Evolutionary conservation across 1,140 invertebrate genomes (phyloP).

Genomic region (Hypsibius dujardini): DNA sequence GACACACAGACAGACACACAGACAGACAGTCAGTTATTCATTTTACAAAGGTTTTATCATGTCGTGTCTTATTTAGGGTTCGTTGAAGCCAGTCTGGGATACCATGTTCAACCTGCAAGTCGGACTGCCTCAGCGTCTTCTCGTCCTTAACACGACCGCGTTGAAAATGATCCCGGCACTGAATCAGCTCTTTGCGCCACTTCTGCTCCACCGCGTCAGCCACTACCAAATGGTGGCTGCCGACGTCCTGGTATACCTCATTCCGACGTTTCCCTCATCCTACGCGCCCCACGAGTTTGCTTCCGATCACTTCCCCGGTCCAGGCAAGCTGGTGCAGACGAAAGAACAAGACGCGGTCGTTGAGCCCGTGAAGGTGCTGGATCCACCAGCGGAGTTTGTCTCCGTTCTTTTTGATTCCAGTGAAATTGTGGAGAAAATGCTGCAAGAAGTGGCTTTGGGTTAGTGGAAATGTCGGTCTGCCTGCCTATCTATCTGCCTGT

Average conservation of each 20-base stretch:
- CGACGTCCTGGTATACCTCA: background rate
- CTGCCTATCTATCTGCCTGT: too few species aligned
- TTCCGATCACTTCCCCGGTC: background rate
- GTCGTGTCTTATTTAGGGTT: slow-evolving; percentile 7
- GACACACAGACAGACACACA: too few species aligned
- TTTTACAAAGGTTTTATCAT: too few species aligned
- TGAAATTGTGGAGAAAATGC: slow-evolving; percentile 13
- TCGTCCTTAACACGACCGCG: background rate
- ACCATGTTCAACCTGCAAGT: slow-evolving; percentile 1
- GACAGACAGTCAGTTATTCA: too few species aligned
- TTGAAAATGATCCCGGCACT: background rate
- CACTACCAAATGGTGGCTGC: background rate
- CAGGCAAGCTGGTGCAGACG: background rate
- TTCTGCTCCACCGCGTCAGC: background rate
- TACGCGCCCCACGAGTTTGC: background rate
- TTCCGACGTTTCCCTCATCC: background rate
- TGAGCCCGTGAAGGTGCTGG: background rate
- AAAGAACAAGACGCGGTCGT: background rate
- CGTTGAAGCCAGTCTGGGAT: slow-evolving; percentile 7
- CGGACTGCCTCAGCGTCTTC: background rate
- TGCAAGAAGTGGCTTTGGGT: background rate
- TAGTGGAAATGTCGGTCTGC: too few species aligned
- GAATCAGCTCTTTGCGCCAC: background rate
- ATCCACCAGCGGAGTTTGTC: background rate
- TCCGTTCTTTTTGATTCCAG: background rate